Conservation (phyloP, 2,113 vertebrate genomes). For the Ondatra zibethicus region DNA sequence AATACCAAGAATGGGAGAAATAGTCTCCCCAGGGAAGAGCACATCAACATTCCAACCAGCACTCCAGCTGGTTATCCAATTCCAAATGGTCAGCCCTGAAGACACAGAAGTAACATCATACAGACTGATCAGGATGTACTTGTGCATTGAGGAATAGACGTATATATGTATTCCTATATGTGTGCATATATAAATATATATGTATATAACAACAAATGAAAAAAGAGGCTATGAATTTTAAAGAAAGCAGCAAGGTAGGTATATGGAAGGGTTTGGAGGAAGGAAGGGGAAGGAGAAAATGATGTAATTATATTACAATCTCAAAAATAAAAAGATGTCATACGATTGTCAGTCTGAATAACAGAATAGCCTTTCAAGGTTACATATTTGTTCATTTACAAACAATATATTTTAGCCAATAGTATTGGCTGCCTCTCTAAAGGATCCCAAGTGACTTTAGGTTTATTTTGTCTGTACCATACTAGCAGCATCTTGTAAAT, state of each 20-base stretch:
- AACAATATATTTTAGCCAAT: neutral
- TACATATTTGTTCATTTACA: neutral
- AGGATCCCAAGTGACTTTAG: neutral
- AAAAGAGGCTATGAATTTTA: neutral
- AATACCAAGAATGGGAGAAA: too few relatives aligned
- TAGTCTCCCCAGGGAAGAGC: neutral
- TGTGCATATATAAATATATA: neutral
- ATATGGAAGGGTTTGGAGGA: neutral
- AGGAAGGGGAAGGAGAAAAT: neutral
- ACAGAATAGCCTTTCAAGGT: slow-evolving; percentile 24
- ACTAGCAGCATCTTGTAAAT: neutral
- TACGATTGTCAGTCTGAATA: slow-evolving; percentile 34
- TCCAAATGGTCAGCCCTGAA: neutral
- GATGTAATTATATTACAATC: neutral
- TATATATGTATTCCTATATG: neutral
- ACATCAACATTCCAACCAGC: neutral
- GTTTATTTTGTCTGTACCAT: slow-evolving; percentile 15
- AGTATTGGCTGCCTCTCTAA: neutral
- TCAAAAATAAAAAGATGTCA: neutral
- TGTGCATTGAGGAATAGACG: neutral
- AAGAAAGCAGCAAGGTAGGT: neutral
- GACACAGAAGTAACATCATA: neutral
- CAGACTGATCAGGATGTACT: neutral
- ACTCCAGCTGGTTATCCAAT: neutral
- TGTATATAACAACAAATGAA: neutral